These are phyloP conservation scores for Platypus cylindrus DNA, from an alignment of 2,888 invertebrate genomes.

Conservation along the genomic window DNA sequence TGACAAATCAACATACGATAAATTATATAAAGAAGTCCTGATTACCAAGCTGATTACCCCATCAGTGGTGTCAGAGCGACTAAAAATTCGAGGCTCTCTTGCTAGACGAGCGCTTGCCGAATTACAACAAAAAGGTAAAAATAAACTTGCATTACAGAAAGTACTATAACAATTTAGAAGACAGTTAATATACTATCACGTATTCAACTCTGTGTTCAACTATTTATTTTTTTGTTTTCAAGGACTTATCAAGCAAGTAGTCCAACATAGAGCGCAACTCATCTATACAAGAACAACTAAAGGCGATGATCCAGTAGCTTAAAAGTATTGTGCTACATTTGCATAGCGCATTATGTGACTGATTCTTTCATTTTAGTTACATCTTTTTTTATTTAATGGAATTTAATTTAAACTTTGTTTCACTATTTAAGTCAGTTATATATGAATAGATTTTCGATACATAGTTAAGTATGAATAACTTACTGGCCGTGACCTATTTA, in stretches of 20 bases:
- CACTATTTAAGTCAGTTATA: no score
- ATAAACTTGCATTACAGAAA: no score
- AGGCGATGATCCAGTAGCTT: conserved; percentile 75
- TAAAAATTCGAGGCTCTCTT: conserved; percentile 95
- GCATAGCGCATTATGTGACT: no score
- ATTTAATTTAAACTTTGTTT: no score
- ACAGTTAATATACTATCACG: conserved; percentile 1
- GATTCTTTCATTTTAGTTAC: no score
- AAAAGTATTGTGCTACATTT: no score
- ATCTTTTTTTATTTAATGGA: no score
- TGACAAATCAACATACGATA: conserved; percentile 96
- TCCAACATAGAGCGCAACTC: conserved; percentile 91
- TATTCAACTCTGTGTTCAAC: conserved; percentile 1
- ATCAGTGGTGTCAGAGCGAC: conserved; percentile 94
- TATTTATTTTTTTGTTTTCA: conserved; percentile 23
- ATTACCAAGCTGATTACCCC: conserved; percentile 98
- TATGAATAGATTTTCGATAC: no score
- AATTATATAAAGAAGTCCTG: conserved; percentile 90
- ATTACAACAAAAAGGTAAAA: conserved; percentile 78
- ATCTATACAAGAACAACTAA: conserved; percentile 96
- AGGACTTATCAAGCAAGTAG: conserved; percentile 91
- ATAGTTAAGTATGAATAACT: no score
- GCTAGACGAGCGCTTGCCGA: conserved; percentile 91
- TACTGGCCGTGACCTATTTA: no score
- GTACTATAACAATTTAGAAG: conserved; percentile 1